Conservation (phyloP, 2,797 vertebrate species). For the Cirrhinus mrigala region DNA sequence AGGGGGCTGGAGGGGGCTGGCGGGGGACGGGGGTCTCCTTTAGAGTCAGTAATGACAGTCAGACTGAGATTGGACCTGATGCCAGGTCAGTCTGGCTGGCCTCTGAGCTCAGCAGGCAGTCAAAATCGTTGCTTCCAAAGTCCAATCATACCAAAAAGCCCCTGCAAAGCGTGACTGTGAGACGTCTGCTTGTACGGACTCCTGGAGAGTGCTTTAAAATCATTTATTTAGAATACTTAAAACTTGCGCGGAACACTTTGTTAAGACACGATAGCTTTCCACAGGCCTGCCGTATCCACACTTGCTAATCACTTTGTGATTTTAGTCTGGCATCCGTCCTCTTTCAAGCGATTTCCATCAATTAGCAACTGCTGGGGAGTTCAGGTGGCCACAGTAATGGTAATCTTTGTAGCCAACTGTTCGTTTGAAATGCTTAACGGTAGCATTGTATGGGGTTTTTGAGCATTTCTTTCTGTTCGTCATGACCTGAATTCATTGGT, state of each 20-base stretch:
- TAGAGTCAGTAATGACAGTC: conserved; percentile 49
- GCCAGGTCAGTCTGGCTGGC: conserved; percentile 49
- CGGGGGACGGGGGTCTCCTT: conserved; percentile 45
- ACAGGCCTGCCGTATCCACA: not conserved
- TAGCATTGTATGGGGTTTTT: conserved; percentile 1
- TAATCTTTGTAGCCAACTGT: conserved; percentile 30
- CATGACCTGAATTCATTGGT: not conserved
- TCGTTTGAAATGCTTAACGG: conserved; percentile 10
- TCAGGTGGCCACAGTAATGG: conserved; percentile 25
- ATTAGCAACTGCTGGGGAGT: conserved; percentile 40
- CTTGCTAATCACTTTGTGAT: conserved; percentile 29
- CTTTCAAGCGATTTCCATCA: conserved; percentile 39
- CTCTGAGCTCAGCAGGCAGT: conserved; percentile 35
- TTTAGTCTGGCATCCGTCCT: conserved; percentile 22
- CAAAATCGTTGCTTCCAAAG: conserved; percentile 30
- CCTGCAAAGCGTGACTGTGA: conserved; percentile 11
- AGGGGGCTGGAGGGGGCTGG: too few relatives aligned
- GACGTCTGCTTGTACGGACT: not conserved
- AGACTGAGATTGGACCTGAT: conserved; percentile 47
- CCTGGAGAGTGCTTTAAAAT: conserved; percentile 11
- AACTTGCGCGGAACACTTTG: conserved; percentile 22
- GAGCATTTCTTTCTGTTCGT: not conserved
- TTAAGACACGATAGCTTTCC: conserved; percentile 2
- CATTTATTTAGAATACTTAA: conserved; percentile 44
- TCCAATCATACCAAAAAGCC: conserved; percentile 41